Evolutionary conservation across 2,113 vertebrate species (phyloP).

Genomic region (Coptodon rendalli): DNA sequence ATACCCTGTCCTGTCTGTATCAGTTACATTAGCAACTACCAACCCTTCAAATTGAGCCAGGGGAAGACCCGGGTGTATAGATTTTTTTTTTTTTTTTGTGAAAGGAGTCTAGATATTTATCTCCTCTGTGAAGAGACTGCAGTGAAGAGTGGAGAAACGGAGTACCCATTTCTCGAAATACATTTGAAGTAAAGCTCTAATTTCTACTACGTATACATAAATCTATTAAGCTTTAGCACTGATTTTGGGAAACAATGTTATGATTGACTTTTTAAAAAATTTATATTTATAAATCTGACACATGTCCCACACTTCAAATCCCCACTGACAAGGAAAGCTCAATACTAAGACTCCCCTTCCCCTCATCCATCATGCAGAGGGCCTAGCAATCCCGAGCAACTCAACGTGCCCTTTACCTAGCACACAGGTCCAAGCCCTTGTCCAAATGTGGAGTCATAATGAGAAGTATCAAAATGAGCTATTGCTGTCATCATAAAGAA

Average conservation of each 20-base stretch:
- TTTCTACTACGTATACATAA: background rate
- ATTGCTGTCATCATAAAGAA: slow-evolving; percentile 45
- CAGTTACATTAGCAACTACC: background rate
- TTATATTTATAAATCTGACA: background rate
- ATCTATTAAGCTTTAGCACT: background rate
- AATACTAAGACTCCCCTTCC: background rate
- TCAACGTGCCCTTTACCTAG: slow-evolving; percentile 12
- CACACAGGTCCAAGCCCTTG: slow-evolving; percentile 28
- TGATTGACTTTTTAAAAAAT: background rate
- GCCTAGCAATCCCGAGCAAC: background rate
- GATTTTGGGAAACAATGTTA: background rate
- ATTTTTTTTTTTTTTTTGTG: background rate
- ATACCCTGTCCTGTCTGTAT: background rate
- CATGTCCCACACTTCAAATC: background rate
- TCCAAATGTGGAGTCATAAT: slow-evolving; percentile 27
- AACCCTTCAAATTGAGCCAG: background rate
- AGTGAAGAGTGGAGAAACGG: background rate
- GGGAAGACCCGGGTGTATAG: background rate
- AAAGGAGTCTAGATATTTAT: background rate
- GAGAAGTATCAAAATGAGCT: slow-evolving; percentile 46
- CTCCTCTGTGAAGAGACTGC: background rate
- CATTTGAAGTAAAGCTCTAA: background rate
- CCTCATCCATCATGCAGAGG: slow-evolving; percentile 35
- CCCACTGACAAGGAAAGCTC: background rate
- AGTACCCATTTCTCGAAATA: background rate